phyloP scores from a whole-genome alignment of 2,888 invertebrate genomes.

The Adela reaumurella region DNA sequence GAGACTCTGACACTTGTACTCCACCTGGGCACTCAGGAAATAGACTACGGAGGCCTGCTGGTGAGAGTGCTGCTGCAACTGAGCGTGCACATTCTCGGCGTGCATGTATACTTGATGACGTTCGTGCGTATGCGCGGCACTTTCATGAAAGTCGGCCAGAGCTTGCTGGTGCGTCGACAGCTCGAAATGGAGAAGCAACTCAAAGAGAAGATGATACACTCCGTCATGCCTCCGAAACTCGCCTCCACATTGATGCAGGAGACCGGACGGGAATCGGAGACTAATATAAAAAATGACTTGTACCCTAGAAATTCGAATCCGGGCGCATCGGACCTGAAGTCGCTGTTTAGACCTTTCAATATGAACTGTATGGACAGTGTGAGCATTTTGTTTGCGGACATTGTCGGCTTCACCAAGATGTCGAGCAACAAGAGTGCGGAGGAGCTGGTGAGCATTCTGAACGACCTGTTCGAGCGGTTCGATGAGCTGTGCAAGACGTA shows the following conservation, averaged over 20 bases:
- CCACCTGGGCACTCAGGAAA: conserved; percentile 47
- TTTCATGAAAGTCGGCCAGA: conserved; percentile 95
- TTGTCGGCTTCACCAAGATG: conserved; percentile 97
- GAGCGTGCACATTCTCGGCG: conserved; percentile 87
- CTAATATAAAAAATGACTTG: conserved; percentile 47
- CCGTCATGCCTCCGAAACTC: conserved; percentile 94
- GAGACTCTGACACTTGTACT: conserved; percentile 66
- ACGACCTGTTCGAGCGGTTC: conserved; percentile 94
- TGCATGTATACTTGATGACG: conserved; percentile 91
- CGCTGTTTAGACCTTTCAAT: conserved; percentile 91
- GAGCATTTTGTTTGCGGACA: conserved; percentile 95
- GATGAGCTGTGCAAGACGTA: conserved; percentile 84
- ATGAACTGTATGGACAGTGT: conserved; percentile 97
- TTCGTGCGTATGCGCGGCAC: conserved; percentile 91
- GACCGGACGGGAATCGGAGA: conserved; percentile 58
- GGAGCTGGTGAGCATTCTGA: conserved; percentile 90
- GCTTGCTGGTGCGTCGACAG: conserved; percentile 82
- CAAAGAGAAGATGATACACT: conserved; percentile 96
- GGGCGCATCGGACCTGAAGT: conserved; percentile 67
- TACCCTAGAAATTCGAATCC: conserved; percentile 50
- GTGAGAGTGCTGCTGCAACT: conserved; percentile 78
- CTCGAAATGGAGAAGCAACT: conserved; percentile 90
- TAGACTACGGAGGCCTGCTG: conserved; percentile 57
- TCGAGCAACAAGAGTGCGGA: conserved; percentile 95
- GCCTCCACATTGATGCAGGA: conserved; percentile 82